Evolutionary conservation across 2,888 invertebrate genomes (phyloP).

Genomic region (Stenchaetothrips biformis): DNA sequence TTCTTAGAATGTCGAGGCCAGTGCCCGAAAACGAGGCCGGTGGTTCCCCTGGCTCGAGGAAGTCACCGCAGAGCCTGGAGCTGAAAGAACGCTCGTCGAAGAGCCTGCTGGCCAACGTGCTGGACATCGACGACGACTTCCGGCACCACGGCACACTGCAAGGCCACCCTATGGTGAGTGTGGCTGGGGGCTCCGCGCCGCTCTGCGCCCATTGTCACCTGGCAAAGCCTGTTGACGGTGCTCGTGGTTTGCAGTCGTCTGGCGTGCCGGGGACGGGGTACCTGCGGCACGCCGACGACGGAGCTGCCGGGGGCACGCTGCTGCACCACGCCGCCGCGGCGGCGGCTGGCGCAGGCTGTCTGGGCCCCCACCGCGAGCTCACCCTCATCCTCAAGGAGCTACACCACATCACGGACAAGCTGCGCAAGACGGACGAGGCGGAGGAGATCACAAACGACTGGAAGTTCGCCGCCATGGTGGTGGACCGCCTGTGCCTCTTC

Average conservation of each 20-base stretch:
- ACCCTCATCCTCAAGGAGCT: constrained; percentile 92
- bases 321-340: constrained; percentile 61
- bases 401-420: constrained; percentile 86
- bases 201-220: too few species aligned
- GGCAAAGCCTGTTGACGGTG: too few species aligned
- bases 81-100: constrained; percentile 89
- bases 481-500: constrained; percentile 99
- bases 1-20: constrained; percentile 88
- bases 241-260: constrained; percentile 44
- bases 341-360: constrained; percentile 72
- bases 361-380: constrained; percentile 90
- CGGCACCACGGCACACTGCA: constrained; percentile 53
- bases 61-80: constrained; percentile 67
- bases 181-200: too few species aligned
- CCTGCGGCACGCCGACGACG: constrained; percentile 50
- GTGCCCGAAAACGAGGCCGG: constrained; percentile 50
- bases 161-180: constrained; percentile 40
- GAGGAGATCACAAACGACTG: constrained; percentile 94
- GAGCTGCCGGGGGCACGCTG: constrained; percentile 51
- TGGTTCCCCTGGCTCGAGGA: constrained; percentile 57
- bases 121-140: constrained; percentile 96
- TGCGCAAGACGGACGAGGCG: constrained; percentile 91
- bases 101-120: constrained; percentile 90
- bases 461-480: constrained; percentile 99
- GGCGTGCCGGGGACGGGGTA: constrained; percentile 42